Evolutionary conservation across 2,888 invertebrate species (phyloP), one percentile per base, ranked within the genome.

Genomic region (Idaea aversata): DNA sequence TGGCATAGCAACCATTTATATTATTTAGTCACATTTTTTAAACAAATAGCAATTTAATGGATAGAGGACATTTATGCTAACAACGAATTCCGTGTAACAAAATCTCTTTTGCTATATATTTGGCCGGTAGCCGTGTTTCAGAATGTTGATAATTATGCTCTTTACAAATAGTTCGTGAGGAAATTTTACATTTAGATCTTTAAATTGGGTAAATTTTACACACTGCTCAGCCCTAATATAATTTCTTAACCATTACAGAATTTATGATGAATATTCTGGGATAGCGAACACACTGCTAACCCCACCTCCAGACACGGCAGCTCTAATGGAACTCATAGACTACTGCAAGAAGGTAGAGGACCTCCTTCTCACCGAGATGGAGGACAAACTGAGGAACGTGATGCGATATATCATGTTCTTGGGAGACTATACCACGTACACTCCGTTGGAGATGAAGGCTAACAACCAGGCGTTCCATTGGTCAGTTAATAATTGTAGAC

Each of bases 401-500:
- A 72, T 97, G 93, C 90, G 93, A 65, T 96, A 97, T 78, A 96
- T 98, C 63, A 87, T 96, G 62, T 98, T 98, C 88, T 90, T 99
- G 7, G 95, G 97, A 5, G 98, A 98, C 85, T 96, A 97, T 79
- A 95, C 96, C 0, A 91, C 94, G 5, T 96, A 97, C 75, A 95
- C 97, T 0, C 96, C 97, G 0, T 92, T 97, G 5, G 98, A 99
- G 88, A 95, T 98, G 80, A 97, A 98, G 78, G 96, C 97, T 58
- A 98, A 98, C 82, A 97, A 97, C 73, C 96, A 96, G 74, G 96
- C 97, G 0, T 98, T 97, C 79, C 96, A 97, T 81, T 98, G 98
- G 98, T 94, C 81, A 75, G 79, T 47, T 36, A 36, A 36, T 36
- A 6, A 36, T 6, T n/a, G n/a, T n/a, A n/a, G n/a, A n/a, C n/a